Evolutionary conservation across 2,888 invertebrate genomes (phyloP).

Genomic region (Caenorhabditis wallacei): DNA sequence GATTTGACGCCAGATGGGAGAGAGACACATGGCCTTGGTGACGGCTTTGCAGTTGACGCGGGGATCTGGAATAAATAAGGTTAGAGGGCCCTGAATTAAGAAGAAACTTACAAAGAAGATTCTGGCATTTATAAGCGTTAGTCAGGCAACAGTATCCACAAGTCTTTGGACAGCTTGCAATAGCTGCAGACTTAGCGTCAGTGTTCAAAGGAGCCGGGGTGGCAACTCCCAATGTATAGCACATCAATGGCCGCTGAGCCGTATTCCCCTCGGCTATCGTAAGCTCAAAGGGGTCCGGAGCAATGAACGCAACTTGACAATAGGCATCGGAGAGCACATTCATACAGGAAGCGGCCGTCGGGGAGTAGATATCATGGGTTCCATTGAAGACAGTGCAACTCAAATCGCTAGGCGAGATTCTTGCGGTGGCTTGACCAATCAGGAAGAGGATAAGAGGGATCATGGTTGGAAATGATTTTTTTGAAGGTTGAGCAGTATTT

Average conservation of each 20-base stretch:
- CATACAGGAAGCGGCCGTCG: neutral
- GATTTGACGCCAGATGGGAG: conserved; percentile 51
- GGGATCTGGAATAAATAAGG: conserved; percentile 14
- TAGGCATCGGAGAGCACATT: conserved; percentile 13
- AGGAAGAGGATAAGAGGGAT: too few species aligned
- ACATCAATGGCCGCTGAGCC: neutral
- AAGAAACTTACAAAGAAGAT: neutral
- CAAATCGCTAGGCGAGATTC: neutral
- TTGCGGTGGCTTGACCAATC: too few species aligned
- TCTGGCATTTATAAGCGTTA: conserved; percentile 3
- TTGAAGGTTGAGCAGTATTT: too few species aligned
- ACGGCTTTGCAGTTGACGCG: conserved; percentile 44
- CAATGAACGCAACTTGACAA: neutral
- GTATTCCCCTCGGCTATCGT: neutral
- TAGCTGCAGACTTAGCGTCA: neutral
- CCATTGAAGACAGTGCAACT: neutral
- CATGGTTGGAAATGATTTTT: too few species aligned
- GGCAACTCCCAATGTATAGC: neutral
- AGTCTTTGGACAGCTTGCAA: neutral
- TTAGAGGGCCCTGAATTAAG: neutral
- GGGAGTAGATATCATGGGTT: conserved; percentile 11
- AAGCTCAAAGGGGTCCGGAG: neutral
- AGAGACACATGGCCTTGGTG: conserved; percentile 45
- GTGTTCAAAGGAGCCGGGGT: neutral
- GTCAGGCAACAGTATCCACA: conserved; percentile 19